These are phyloP conservation scores for Vanessa cardui DNA, from an alignment of 2,888 invertebrate genomes.

Conservation along the genomic window DNA sequence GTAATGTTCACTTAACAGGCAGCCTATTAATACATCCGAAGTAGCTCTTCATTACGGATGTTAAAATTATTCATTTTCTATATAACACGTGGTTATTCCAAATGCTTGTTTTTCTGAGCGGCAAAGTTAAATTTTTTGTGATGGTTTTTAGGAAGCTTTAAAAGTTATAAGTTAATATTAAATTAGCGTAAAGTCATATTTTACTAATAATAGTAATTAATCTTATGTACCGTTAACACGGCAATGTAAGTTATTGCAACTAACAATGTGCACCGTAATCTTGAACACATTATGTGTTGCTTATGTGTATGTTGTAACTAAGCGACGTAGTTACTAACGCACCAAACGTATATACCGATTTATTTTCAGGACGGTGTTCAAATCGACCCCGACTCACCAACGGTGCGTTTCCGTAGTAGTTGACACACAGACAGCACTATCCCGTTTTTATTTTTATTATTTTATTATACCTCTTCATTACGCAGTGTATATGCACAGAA, in stretches of 20 bases:
- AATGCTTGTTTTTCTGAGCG: too few species aligned
- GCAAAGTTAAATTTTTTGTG: too few species aligned
- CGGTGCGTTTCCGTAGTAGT: conserved; percentile 45
- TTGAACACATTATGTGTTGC: conserved; percentile 3
- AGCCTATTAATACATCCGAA: too few species aligned
- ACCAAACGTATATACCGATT: conserved; percentile 31
- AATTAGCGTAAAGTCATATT: too few species aligned
- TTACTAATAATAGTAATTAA: background rate
- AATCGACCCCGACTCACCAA: conserved; percentile 48
- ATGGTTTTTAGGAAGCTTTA: too few species aligned
- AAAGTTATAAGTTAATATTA: too few species aligned
- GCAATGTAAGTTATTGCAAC: background rate
- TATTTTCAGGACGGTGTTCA: conserved; percentile 48
- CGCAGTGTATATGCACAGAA: background rate
- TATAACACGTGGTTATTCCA: too few species aligned
- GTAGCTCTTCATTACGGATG: too few species aligned
- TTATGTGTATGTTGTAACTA: background rate
- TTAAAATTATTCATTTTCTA: too few species aligned
- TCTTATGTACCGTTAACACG: background rate
- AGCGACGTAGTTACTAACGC: conserved; percentile 24
- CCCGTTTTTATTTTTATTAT: background rate
- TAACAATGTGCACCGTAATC: conserved; percentile 22
- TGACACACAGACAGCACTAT: background rate
- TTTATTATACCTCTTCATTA: background rate
- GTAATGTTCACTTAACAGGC: too few species aligned